These are phyloP conservation scores for Onychomys torridus DNA, from an alignment of 2,797 vertebrate species.

Conservation along the genomic window DNA sequence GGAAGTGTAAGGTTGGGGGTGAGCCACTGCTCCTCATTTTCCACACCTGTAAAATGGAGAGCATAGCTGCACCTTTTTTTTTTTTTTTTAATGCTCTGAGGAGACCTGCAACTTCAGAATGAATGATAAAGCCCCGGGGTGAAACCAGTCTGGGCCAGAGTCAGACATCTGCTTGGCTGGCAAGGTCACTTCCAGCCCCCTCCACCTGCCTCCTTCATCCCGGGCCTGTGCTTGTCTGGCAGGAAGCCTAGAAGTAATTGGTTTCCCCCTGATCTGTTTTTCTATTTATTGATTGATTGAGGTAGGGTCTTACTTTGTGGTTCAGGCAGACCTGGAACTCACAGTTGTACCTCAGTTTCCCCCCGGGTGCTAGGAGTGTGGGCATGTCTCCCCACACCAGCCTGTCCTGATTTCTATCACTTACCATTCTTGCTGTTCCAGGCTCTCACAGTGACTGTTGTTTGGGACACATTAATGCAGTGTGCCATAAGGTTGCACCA, in stretches of 20 bases:
- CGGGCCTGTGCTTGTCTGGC: fast-evolving
- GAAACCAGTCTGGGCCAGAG: neutral
- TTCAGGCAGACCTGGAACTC: neutral
- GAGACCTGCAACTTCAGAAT: neutral
- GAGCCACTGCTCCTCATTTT: neutral
- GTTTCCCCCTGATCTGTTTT: neutral
- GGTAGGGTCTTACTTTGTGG: neutral
- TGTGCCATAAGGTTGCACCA: neutral
- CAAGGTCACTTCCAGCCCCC: fast-evolving
- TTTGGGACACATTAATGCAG: neutral
- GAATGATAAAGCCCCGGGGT: neutral
- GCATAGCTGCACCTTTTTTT: neutral
- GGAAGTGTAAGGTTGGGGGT: neutral
- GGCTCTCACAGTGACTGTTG: neutral
- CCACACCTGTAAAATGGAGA: neutral
- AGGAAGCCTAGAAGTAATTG: neutral
- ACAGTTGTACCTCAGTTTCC: neutral
- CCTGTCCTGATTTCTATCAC: neutral
- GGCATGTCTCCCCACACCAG: neutral
- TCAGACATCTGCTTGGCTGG: neutral
- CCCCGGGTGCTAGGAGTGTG: neutral
- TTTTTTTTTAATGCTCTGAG: neutral
- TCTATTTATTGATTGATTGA: neutral
- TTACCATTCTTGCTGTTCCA: too few species aligned
- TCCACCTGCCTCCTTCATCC: neutral